These are phyloP conservation scores for Scaptodrosophila latifasciaeformis DNA, from an alignment of 2,888 invertebrate genomes.

Conservation along the genomic window DNA sequence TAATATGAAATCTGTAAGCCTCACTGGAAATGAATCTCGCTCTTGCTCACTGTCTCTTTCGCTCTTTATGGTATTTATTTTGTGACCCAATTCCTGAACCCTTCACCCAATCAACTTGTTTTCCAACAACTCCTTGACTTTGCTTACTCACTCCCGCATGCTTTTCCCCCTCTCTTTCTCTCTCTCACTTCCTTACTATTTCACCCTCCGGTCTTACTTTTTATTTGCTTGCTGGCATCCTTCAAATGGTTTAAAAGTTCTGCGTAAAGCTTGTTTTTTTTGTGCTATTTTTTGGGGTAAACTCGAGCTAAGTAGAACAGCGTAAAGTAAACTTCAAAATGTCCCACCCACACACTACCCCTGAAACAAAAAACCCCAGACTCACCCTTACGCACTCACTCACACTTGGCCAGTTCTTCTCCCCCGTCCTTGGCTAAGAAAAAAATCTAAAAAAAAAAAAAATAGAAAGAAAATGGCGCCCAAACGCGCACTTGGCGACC, in stretches of 20 bases:
- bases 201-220: slow-evolving; percentile 5
- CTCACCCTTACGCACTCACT: too few species aligned
- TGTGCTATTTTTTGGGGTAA: slow-evolving; percentile 27
- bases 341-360: not conserved
- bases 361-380: too few species aligned
- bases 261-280: slow-evolving; percentile 20
- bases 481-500: too few species aligned
- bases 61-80: slow-evolving; percentile 26
- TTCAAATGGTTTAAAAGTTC: slow-evolving; percentile 57
- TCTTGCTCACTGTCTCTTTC: not conserved
- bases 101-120: not conserved
- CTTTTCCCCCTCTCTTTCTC: not conserved
- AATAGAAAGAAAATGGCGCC: not conserved
- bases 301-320: slow-evolving; percentile 36
- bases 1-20: too few species aligned
- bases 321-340: slow-evolving; percentile 35
- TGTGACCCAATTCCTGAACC: slow-evolving; percentile 47
- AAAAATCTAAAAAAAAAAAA: slow-evolving; percentile 15
- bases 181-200: not conserved
- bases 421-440: too few species aligned
- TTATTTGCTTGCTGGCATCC: slow-evolving; percentile 36
- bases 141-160: not conserved
- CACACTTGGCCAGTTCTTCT: too few species aligned
- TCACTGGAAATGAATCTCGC: not conserved
- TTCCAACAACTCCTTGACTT: not conserved